phyloP scores from a whole-genome alignment of 2,113 vertebrate genomes.

The Pampusana beccarii region DNA sequence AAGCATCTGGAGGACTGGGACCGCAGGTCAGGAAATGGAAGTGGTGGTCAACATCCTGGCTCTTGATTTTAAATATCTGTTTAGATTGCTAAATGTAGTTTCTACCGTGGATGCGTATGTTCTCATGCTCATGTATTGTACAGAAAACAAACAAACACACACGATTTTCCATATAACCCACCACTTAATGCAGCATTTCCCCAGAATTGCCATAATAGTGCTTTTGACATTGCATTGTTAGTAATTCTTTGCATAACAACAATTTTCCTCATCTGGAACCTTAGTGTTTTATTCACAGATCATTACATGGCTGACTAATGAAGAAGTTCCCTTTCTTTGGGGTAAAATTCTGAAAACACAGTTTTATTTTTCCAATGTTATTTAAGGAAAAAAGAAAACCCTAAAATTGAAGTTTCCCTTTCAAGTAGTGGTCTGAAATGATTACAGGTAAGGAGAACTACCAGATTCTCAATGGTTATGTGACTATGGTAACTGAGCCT shows the following conservation, averaged over 20 bases:
- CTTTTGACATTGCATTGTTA: constrained; percentile 60
- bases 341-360: constrained; percentile 52
- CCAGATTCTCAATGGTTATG: constrained; percentile 60
- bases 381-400: constrained; percentile 51
- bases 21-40: constrained; percentile 1
- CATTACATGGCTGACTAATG: constrained; percentile 27
- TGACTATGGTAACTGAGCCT: constrained; percentile 71
- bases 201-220: constrained; percentile 54
- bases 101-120: neutral
- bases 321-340: constrained; percentile 51
- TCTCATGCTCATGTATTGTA: constrained; percentile 37
- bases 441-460: constrained; percentile 58
- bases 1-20: neutral
- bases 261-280: constrained; percentile 41
- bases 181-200: constrained; percentile 59
- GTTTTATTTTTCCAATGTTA: constrained; percentile 32
- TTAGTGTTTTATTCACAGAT: constrained; percentile 71
- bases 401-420: constrained; percentile 65
- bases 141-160: constrained; percentile 29
- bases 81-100: neutral
- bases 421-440: constrained; percentile 73
- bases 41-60: constrained; percentile 64
- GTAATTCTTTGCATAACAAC: constrained; percentile 64
- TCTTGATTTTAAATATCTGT: constrained; percentile 62
- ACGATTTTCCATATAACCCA: constrained; percentile 35